These are phyloP conservation scores for Protobothrops flavoviridis DNA, from an alignment of 2,113 vertebrate genomes.

Conservation along the genomic window DNA sequence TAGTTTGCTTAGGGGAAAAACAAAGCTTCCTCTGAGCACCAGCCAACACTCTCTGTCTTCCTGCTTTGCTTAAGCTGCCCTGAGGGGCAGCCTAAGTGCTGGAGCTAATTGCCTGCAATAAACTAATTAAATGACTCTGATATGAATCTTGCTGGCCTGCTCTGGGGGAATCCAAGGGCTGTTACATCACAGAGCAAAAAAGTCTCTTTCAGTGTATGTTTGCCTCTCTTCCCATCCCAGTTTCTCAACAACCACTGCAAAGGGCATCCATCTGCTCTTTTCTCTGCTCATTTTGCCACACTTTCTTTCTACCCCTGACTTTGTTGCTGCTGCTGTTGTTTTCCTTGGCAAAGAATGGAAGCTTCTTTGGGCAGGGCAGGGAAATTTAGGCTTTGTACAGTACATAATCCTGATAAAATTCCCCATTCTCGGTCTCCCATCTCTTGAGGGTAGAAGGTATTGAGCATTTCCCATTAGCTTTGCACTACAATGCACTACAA, in stretches of 20 bases:
- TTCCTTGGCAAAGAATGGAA: not conserved
- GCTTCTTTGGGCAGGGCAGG: accelerated
- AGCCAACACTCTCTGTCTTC: slow-evolving; percentile 9
- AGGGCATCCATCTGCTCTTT: not conserved
- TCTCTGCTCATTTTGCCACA: not conserved
- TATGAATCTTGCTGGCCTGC: slow-evolving; percentile 45
- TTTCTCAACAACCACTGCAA: not conserved
- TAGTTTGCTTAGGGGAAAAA: slow-evolving; percentile 4
- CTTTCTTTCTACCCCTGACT: not conserved
- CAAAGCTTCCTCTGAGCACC: slow-evolving; percentile 4
- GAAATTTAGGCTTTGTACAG: not conserved
- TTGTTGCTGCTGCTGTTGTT: accelerated
- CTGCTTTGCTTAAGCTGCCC: slow-evolving; percentile 34
- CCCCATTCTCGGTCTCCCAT: not conserved
- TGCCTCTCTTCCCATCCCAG: not conserved
- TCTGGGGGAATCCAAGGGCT: not conserved
- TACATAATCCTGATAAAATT: not conserved
- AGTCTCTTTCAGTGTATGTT: not conserved
- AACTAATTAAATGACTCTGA: slow-evolving; percentile 56
- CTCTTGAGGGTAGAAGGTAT: not conserved
- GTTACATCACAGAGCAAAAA: not conserved
- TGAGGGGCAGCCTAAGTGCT: slow-evolving; percentile 53
- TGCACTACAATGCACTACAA: not conserved
- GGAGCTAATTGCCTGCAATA: slow-evolving; percentile 65
- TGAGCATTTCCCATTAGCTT: not conserved